A percentile compares a stretch with the other conserved stretches of the same genome.
phyloP scores from a whole-genome alignment of 2,888 invertebrate species.

The Chrysolina americana region DNA sequence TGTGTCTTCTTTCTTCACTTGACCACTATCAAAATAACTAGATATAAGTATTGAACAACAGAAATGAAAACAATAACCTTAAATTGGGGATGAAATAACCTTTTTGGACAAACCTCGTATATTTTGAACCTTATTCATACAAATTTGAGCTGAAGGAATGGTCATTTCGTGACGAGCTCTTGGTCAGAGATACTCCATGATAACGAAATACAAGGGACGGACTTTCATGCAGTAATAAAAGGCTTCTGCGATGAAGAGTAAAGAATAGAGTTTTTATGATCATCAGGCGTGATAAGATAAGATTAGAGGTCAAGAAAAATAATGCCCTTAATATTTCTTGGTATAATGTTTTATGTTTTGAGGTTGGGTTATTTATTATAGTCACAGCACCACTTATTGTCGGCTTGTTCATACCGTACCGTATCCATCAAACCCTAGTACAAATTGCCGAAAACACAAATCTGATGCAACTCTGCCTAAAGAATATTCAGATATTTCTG shows the following conservation, averaged over 20 bases:
- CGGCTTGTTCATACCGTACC: not conserved
- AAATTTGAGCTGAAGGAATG: conserved; percentile 56
- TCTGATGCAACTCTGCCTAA: too few species aligned
- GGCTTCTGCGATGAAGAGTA: conserved; percentile 19
- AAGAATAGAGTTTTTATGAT: conserved; percentile 16
- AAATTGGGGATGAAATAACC: not conserved
- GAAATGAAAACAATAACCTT: too few species aligned
- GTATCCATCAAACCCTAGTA: too few species aligned
- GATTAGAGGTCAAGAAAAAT: conserved; percentile 20
- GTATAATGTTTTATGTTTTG: conserved; percentile 13
- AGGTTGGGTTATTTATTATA: conserved; percentile 16
- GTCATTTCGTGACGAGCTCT: conserved; percentile 54
- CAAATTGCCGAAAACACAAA: too few species aligned
- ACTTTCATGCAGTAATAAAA: conserved; percentile 52
- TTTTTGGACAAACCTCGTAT: not conserved
- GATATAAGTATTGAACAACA: too few species aligned
- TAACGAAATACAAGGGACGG: conserved; percentile 55
- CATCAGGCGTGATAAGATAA: conserved; percentile 18
- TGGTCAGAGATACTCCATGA: conserved; percentile 56
- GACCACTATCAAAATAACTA: too few species aligned
- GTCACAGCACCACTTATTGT: not conserved
- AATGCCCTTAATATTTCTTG: conserved; percentile 11
- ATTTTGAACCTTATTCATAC: not conserved
- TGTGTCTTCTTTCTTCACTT: too few species aligned
- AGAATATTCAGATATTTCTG: too few species aligned